Evolutionary conservation across 2,888 invertebrate genomes (phyloP).

Genomic region (Parasteatoda lunata): DNA sequence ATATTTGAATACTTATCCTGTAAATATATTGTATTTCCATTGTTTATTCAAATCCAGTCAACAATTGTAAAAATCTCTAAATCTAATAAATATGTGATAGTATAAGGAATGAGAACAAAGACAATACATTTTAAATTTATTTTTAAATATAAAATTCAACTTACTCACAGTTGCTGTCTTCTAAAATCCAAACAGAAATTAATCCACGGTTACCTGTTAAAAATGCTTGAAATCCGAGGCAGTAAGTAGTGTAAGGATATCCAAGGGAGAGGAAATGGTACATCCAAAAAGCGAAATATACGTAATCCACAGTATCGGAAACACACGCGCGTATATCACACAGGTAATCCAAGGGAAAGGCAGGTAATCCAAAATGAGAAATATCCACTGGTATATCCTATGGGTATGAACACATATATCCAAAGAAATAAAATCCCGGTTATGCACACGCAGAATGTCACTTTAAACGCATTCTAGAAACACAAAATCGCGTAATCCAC

Average conservation of each 20-base stretch:
- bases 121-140: slow-evolving; percentile 36
- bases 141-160: background rate
- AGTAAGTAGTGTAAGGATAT: slow-evolving; percentile 27
- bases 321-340: slow-evolving; percentile 48
- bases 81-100: no score
- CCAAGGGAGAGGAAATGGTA: slow-evolving; percentile 31
- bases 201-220: slow-evolving; percentile 44
- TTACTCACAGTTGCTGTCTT: slow-evolving; percentile 21
- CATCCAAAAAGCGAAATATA: slow-evolving; percentile 35
- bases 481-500: slow-evolving; percentile 17
- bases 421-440: slow-evolving; percentile 39
- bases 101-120: no score
- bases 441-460: slow-evolving; percentile 30
- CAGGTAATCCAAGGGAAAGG: slow-evolving; percentile 40
- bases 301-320: slow-evolving; percentile 33
- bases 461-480: slow-evolving; percentile 15
- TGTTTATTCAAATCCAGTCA: no score
- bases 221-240: background rate
- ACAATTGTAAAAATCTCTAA: no score
- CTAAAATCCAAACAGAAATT: slow-evolving; percentile 20
- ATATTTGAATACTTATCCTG: no score
- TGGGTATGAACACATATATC: slow-evolving; percentile 44
- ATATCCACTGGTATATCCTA: slow-evolving; percentile 60
- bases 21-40: no score
- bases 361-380: slow-evolving; percentile 52